phyloP scores from a whole-genome alignment of 2,797 vertebrate species.

The Melanotaenia boesemani region DNA sequence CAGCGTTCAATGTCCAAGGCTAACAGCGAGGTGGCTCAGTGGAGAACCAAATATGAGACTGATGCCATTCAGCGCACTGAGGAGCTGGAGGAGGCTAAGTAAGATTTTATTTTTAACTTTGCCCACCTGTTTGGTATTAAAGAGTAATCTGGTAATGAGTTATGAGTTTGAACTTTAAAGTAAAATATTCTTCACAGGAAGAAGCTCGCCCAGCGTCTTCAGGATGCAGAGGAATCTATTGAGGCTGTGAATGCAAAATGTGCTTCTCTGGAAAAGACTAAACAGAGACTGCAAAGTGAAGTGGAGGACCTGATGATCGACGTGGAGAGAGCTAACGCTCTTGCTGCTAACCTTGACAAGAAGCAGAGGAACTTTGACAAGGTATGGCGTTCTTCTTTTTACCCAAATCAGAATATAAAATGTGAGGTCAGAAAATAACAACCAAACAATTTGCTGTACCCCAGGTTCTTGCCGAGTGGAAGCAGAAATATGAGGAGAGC shows the following conservation, averaged over 20 bases:
- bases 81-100: constrained; percentile 87
- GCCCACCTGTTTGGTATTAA: background rate
- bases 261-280: constrained; percentile 86
- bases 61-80: constrained; percentile 88
- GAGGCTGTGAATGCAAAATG: constrained; percentile 90
- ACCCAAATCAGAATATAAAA: too few species aligned
- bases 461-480: too few species aligned
- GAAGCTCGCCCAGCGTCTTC: constrained; percentile 88
- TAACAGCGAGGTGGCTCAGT: constrained; percentile 89
- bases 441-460: too few species aligned
- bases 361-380: constrained; percentile 85
- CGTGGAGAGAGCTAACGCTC: constrained; percentile 86
- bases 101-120: background rate
- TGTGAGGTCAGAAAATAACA: too few species aligned
- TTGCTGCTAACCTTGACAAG: constrained; percentile 75
- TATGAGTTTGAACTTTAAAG: background rate
- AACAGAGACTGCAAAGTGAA: constrained; percentile 87
- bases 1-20: constrained; percentile 86
- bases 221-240: constrained; percentile 88
- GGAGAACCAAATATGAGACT: constrained; percentile 88
- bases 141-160: background rate
- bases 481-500: too few species aligned
- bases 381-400: background rate
- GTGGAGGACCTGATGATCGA: constrained; percentile 91
- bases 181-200: constrained; percentile 79